Base-by-base conservation (phyloP, 2,888 invertebrate species). In the Erpobdella octoculata region DNA sequence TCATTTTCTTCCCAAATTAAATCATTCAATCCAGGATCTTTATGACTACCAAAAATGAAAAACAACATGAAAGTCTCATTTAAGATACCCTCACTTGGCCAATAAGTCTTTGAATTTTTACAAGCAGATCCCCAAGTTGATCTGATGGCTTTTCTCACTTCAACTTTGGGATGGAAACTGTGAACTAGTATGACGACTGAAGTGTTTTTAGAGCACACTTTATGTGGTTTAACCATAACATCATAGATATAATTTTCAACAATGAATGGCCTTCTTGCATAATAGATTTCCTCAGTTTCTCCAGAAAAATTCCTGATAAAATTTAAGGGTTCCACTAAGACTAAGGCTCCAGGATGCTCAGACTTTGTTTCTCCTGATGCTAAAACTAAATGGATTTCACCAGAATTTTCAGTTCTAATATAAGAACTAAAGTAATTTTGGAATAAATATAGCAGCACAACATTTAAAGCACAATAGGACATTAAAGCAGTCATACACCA, bases 161-260 rank as follows among this genome's bases (percentile, higher is more conserved):
- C 74, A 12, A 72, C 87, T 81, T 91, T 89, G 78, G 87, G 88
- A 1, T 87, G 85, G 73, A 93, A 70, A n/a, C 75, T 74, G 70
- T 78, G 78, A 37, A 77, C 72, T 9, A 79, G 68, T 31, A 77
- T 68, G n/a, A 76, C 58, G 12, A 75, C 38, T 18, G 66, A 35
- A 4, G 74, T 74, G 48, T 64, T 36, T n/a, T 61, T 15, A 12
- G 58, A 31, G 36, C 76, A 76, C 0, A 69, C 25, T 2, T 41
- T 25, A 35, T 35, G 35, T 2, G 71, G 75, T 9, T 37, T 62
- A 12, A 73, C 33, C 18, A 74, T 15, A 41, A 71, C 64, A 4
- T 41, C 48, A 61, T 73, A 71, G 25, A 31, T 9, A 38, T 41
- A 74, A 18, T 71, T 66, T 35, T 73, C 72, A 4, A 74, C 71